Percentiles rank a stretch among this genome's conserved stretches.
Evolutionary conservation across 2,888 invertebrate genomes (phyloP).

Genomic region (Caprella mutica): DNA sequence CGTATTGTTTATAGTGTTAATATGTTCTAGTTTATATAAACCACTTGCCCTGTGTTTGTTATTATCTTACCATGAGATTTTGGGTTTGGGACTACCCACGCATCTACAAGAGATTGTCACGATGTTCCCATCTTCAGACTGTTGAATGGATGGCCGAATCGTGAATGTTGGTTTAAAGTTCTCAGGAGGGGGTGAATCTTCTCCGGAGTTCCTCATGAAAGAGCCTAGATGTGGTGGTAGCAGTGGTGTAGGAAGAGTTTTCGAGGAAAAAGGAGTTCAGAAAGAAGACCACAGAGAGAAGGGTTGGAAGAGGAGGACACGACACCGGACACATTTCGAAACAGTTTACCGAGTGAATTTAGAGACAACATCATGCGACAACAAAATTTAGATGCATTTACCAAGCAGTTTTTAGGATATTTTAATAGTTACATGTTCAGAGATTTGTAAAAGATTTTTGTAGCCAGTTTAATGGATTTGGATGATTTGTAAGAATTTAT

Average conservation of each 20-base stretch:
- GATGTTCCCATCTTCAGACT: slow-evolving; percentile 88
- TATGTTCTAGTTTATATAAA: too few species aligned
- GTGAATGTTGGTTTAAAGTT: slow-evolving; percentile 95
- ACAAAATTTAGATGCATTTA: too few species aligned
- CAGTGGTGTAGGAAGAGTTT: not conserved
- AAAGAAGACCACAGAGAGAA: not conserved
- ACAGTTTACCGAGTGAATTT: too few species aligned
- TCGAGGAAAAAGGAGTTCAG: slow-evolving; percentile 7
- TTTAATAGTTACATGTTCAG: too few species aligned
- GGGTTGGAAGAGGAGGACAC: not conserved
- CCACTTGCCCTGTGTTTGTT: too few species aligned
- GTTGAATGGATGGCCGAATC: slow-evolving; percentile 92
- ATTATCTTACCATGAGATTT: slow-evolving; percentile 74
- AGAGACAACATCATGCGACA: too few species aligned
- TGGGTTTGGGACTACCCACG: slow-evolving; percentile 92
- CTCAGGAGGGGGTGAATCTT: slow-evolving; percentile 86
- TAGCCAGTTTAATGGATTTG: too few species aligned
- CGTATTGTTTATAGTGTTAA: not conserved
- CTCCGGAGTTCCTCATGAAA: slow-evolving; percentile 51
- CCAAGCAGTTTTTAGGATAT: too few species aligned
- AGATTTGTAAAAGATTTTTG: too few species aligned
- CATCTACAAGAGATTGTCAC: slow-evolving; percentile 95
- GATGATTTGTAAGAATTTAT: too few species aligned
- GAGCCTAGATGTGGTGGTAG: slow-evolving; percentile 21
- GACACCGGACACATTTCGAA: too few species aligned